Evolutionary conservation across 2,888 invertebrate species (phyloP).

Genomic region (Caradrina kadenii): DNA sequence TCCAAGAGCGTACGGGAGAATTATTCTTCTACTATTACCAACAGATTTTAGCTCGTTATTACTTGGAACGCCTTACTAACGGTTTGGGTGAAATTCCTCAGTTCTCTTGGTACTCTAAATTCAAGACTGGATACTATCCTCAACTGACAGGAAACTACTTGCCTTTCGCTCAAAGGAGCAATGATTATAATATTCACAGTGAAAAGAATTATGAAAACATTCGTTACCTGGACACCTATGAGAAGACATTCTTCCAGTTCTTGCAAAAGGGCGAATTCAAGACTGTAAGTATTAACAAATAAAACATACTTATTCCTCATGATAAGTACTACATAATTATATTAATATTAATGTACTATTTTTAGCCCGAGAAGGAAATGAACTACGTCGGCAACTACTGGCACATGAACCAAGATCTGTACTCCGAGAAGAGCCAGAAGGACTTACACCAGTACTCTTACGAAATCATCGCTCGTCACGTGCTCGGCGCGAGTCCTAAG

Average conservation of each 20-base stretch:
- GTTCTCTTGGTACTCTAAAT: constrained; percentile 92
- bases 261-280: constrained; percentile 90
- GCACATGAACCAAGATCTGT: constrained; percentile 89
- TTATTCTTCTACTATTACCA: constrained; percentile 92
- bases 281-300: constrained; percentile 80
- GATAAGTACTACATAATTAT: background rate
- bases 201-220: constrained; percentile 86
- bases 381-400: constrained; percentile 90
- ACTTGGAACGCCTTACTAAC: constrained; percentile 92
- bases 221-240: constrained; percentile 91
- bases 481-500: constrained; percentile 77
- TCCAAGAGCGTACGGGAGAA: constrained; percentile 92
- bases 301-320: background rate
- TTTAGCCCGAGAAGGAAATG: constrained; percentile 81
- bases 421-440: constrained; percentile 74
- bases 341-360: background rate
- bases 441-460: constrained; percentile 88
- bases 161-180: constrained; percentile 90
- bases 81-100: constrained; percentile 91
- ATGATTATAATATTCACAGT: constrained; percentile 90
- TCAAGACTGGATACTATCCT: constrained; percentile 79
- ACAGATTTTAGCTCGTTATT: constrained; percentile 93
- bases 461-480: constrained; percentile 89
- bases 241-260: constrained; percentile 88
- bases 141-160: constrained; percentile 68